Conservation (phyloP, 2,113 vertebrate genomes). For the Philantomba maxwellii region DNA sequence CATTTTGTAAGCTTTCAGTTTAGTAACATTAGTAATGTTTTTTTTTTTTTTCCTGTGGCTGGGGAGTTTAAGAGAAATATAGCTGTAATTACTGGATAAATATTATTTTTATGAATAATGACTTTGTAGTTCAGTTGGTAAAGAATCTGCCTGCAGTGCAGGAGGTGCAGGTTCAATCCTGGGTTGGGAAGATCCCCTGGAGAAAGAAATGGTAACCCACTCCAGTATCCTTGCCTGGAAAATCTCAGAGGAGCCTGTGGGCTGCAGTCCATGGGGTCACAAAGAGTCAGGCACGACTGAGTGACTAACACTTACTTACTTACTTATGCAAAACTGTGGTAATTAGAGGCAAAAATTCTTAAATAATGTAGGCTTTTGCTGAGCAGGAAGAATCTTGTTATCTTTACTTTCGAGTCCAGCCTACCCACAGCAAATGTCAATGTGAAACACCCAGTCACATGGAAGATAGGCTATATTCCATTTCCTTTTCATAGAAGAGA, state of each 20-base stretch:
- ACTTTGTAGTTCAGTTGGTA: background rate
- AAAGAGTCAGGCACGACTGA: fast-evolving
- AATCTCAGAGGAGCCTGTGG: background rate
- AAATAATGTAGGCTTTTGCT: background rate
- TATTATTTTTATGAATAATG: background rate
- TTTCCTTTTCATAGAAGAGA: background rate
- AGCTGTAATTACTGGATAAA: background rate
- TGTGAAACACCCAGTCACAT: fast-evolving
- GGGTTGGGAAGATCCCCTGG: background rate
- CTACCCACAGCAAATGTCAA: background rate
- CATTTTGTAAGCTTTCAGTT: background rate
- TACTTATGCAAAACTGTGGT: background rate
- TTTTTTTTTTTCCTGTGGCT: background rate
- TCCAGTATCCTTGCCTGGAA: background rate
- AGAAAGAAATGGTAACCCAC: background rate
- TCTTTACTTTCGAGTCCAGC: background rate
- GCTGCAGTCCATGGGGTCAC: background rate
- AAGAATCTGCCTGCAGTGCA: background rate
- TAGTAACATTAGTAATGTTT: background rate
- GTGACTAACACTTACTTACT: background rate
- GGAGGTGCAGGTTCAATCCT: fast-evolving
- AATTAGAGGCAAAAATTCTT: background rate
- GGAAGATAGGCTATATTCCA: background rate
- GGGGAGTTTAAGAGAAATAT: background rate
- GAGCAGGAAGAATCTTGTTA: background rate